phyloP scores from a whole-genome alignment of 2,888 invertebrate species.

The Crioceris asparagi region DNA sequence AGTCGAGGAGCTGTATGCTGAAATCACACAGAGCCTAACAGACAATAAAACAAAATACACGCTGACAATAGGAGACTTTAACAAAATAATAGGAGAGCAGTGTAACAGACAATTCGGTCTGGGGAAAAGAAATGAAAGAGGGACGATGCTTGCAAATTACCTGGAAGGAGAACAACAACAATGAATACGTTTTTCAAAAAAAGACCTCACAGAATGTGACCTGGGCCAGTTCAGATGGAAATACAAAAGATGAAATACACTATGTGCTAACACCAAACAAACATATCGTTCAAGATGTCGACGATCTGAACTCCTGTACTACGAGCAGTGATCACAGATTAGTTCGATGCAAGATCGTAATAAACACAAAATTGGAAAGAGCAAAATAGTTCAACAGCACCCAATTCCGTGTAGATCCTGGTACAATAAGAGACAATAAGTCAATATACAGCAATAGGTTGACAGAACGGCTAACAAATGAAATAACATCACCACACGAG shows the following conservation, averaged over 20 bases:
- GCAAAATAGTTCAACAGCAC: no score
- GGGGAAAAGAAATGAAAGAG: no score
- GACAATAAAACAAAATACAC: constrained; percentile 3
- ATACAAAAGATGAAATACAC: constrained; percentile 1
- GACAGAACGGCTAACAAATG: neutral
- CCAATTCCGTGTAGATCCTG: no score
- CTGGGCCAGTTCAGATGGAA: no score
- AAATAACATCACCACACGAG: constrained; percentile 2
- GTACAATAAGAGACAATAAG: constrained; percentile 1
- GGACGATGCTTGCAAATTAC: constrained; percentile 2
- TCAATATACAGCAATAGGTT: neutral
- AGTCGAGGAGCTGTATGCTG: constrained; percentile 5
- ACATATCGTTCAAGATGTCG: no score
- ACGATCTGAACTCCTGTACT: no score
- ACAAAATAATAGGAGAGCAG: constrained; percentile 5
- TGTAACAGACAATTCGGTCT: constrained; percentile 1
- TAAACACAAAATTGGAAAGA: no score
- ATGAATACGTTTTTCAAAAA: neutral
- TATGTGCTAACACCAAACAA: neutral
- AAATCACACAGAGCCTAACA: constrained; percentile 3
- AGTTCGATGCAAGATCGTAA: no score
- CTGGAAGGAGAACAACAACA: constrained; percentile 1
- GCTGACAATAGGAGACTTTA: constrained; percentile 2
- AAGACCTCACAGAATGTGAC: neutral
- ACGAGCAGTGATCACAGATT: no score